Base-by-base conservation (phyloP, 2,888 invertebrate genomes). In the Ypsolopha scabrella region DNA sequence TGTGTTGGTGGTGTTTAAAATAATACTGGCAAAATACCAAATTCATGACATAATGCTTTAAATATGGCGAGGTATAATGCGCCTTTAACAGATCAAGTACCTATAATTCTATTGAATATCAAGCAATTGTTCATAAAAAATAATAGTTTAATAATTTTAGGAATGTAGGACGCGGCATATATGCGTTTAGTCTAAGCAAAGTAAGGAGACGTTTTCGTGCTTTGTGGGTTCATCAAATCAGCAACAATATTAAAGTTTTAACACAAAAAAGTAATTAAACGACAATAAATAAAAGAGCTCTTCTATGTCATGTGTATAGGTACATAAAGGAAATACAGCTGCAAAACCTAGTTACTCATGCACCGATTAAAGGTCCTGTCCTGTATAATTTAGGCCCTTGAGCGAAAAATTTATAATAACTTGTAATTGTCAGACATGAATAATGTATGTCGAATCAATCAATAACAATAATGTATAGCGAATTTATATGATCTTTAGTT, bases 121-220 rank as follows among this genome's bases (percentile, higher is more conserved):
- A n/a, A n/a, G n/a, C n/a, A n/a, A n/a, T n/a, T n/a, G n/a, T n/a
- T n/a, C n/a, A n/a, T n/a, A n/a, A n/a, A n/a, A n/a, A n/a, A n/a
- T n/a, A n/a, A n/a, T n/a, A n/a, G n/a, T n/a, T n/a, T n/a, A n/a
- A n/a, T n/a, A n/a, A n/a, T n/a, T n/a, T n/a, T n/a, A n/a, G n/a
- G n/a, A n/a, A n/a, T n/a, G n/a, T n/a, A n/a, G n/a, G n/a, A n/a
- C n/a, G n/a, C n/a, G n/a, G n/a, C n/a, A n/a, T n/a, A n/a, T n/a
- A n/a, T n/a, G n/a, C n/a, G n/a, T 24, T 24, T 24, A 24, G 24
- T 24, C 24, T 24, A 2, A 24, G 24, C 24, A 24, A 4, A 24
- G 24, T 24, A 24, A 24, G 24, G 2, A 24, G 24, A n/a, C n/a
- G 60, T 60, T 65, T 58, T 34, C 7, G n/a, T 45, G 11, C 6